These are phyloP conservation scores for Cataglyphis albicans DNA, from an alignment of 2,888 invertebrate species.

Conservation along the genomic window DNA sequence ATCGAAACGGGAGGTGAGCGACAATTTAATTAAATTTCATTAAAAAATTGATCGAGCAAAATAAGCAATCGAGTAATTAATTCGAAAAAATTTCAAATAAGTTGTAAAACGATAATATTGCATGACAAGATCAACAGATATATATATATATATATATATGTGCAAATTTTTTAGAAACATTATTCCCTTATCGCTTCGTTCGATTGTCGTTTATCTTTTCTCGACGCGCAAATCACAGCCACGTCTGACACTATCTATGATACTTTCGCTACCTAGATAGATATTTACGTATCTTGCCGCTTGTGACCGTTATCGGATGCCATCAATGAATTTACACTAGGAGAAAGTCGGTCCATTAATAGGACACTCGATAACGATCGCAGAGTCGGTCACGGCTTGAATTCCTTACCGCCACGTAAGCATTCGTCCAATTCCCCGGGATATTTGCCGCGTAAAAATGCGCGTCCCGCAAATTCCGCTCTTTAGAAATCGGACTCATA, in stretches of 20 bases:
- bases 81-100: neutral
- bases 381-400: constrained; percentile 46
- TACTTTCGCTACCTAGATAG: constrained; percentile 24
- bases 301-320: constrained; percentile 60
- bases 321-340: constrained; percentile 66
- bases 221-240: neutral
- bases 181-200: neutral
- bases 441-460: neutral
- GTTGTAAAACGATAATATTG: neutral
- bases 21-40: neutral
- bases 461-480: constrained; percentile 26
- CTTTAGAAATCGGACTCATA: constrained; percentile 28
- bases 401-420: constrained; percentile 67
- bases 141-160: neutral
- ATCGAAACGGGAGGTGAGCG: constrained; percentile 78
- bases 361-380: constrained; percentile 71
- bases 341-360: constrained; percentile 76
- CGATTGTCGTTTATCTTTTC: neutral
- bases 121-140: neutral
- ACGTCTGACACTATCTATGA: constrained; percentile 2
- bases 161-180: neutral
- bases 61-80: neutral
- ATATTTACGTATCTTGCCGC: constrained; percentile 33
- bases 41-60: neutral
- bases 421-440: constrained; percentile 56